These are phyloP conservation scores for Scaptomyza pallida DNA, from an alignment of 1,140 invertebrate species.

Conservation along the genomic window DNA sequence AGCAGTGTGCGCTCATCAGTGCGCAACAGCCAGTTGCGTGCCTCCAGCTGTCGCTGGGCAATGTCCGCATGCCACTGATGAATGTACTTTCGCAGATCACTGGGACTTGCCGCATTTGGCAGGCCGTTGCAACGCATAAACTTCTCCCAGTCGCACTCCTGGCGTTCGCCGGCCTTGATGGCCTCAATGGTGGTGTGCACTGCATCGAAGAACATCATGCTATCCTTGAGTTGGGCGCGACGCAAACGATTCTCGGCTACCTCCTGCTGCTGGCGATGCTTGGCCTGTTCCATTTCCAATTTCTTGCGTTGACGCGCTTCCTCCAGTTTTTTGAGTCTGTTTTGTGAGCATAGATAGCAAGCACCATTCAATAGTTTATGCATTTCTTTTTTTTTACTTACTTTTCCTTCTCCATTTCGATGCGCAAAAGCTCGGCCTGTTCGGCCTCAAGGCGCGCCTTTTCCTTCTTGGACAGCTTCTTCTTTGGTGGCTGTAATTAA, in stretches of 20 bases:
- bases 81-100: slow-evolving; percentile 87
- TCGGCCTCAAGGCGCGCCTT: slow-evolving; percentile 84
- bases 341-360: no score
- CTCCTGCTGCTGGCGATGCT: slow-evolving; percentile 75
- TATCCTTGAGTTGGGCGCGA: slow-evolving; percentile 69
- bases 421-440: slow-evolving; percentile 81
- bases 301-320: slow-evolving; percentile 79
- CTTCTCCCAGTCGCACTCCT: slow-evolving; percentile 85
- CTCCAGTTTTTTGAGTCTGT: slow-evolving; percentile 76
- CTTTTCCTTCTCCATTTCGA: slow-evolving; percentile 84
- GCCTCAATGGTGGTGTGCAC: slow-evolving; percentile 66
- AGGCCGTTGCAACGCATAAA: slow-evolving; percentile 87
- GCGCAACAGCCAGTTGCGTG: slow-evolving; percentile 81
- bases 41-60: slow-evolving; percentile 84
- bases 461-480: slow-evolving; percentile 85
- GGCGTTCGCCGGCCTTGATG: slow-evolving; percentile 64
- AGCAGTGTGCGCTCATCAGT: slow-evolving; percentile 81
- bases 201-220: slow-evolving; percentile 67
- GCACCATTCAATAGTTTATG: no score
- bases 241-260: slow-evolving; percentile 75
- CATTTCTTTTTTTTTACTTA: slow-evolving; percentile 36
- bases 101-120: slow-evolving; percentile 86
- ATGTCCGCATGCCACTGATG: slow-evolving; percentile 86
- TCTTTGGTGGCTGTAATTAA: slow-evolving; percentile 73
- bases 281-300: slow-evolving; percentile 81